phyloP scores from a whole-genome alignment of 2,888 invertebrate species.

The Plagodis pulveraria region DNA sequence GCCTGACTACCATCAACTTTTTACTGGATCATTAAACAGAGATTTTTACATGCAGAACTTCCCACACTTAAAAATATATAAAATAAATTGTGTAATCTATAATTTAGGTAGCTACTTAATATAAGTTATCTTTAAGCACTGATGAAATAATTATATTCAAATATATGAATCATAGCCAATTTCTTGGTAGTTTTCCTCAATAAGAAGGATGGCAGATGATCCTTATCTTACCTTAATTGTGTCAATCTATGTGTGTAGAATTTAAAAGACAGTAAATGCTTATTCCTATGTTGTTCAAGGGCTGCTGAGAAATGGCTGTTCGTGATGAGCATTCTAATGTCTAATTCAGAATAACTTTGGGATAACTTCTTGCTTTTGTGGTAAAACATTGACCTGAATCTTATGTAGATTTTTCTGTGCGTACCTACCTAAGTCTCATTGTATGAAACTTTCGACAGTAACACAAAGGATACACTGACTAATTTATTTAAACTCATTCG shows the following conservation, averaged over 20 bases:
- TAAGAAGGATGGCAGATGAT: conserved; percentile 3
- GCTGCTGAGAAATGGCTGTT: conserved; percentile 10
- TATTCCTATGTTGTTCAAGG: conserved; percentile 12
- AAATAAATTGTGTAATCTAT: no score
- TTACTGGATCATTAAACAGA: no score
- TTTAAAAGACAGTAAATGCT: conserved; percentile 20
- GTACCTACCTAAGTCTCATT: conserved; percentile 5
- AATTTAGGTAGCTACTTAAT: no score
- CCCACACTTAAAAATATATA: no score
- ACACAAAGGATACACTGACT: no score
- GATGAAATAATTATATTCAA: no score
- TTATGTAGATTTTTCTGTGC: conserved; percentile 14
- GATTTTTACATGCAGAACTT: no score
- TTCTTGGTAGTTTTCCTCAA: background rate
- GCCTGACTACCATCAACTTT: no score
- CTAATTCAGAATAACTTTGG: no score
- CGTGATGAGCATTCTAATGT: conserved; percentile 12
- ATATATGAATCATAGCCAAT: no score
- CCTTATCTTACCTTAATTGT: conserved; percentile 1
- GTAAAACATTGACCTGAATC: conserved; percentile 19
- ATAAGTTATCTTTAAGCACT: no score
- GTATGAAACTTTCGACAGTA: conserved; percentile 26
- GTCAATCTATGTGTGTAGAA: conserved; percentile 7
- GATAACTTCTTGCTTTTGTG: conserved; percentile 1
- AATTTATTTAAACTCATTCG: no score